Conservation (phyloP, 2,888 invertebrate genomes). For the Cryptocheilus praepositus region DNA sequence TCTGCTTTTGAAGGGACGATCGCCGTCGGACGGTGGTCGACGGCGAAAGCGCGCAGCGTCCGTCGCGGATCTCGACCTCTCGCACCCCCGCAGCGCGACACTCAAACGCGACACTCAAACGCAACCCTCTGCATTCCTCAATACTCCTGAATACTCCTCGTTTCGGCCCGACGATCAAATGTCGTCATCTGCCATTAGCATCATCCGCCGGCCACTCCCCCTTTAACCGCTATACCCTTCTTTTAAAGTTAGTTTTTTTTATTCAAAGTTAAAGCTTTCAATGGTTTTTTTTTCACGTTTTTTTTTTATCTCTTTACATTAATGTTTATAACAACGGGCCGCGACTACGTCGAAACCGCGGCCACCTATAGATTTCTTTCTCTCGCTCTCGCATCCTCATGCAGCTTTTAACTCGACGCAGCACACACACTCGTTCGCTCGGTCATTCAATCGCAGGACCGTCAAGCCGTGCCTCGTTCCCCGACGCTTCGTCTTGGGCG, state of each 20-base stretch:
- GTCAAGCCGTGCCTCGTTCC: too few relatives aligned
- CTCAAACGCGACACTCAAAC: not conserved
- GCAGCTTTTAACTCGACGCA: constrained; percentile 14
- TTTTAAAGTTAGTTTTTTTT: constrained; percentile 60
- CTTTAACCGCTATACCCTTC: constrained; percentile 61
- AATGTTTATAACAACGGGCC: constrained; percentile 66
- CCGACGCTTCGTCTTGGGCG: too few relatives aligned
- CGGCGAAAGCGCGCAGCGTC: not conserved
- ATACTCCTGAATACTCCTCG: constrained; percentile 10
- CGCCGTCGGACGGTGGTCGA: not conserved
- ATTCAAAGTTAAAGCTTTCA: constrained; percentile 71
- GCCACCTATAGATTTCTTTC: constrained; percentile 25
- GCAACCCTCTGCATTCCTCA: not conserved
- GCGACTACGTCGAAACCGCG: constrained; percentile 36
- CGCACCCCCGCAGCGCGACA: not conserved
- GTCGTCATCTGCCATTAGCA: too few relatives aligned
- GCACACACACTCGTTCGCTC: not conserved
- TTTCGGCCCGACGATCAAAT: too few relatives aligned
- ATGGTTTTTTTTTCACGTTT: constrained; percentile 51
- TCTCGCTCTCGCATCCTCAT: constrained; percentile 37
- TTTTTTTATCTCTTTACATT: constrained; percentile 45
- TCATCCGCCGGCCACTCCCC: constrained; percentile 29
- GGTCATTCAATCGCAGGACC: too few relatives aligned
- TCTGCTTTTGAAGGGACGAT: not conserved
- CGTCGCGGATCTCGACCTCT: not conserved